Evolutionary conservation across 2,797 vertebrate genomes (phyloP).

Genomic region (Acrossocheilus fasciatus): DNA sequence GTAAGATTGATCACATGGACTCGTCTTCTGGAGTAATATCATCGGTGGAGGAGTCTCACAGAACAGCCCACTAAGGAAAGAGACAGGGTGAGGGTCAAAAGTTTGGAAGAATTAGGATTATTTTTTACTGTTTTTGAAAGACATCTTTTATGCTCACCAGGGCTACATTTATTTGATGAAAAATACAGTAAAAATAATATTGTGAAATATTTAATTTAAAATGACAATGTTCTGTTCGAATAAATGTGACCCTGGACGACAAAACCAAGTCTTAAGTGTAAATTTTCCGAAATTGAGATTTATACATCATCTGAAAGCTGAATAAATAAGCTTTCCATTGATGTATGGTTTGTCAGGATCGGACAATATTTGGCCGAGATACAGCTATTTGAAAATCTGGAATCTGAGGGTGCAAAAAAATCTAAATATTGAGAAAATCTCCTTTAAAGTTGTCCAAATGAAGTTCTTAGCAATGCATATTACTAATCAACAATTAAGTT

Average conservation of each 20-base stretch:
- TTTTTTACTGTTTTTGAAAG: not conserved
- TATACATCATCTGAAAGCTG: too few relatives aligned
- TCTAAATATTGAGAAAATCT: too few relatives aligned
- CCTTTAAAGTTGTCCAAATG: too few relatives aligned
- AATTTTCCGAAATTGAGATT: too few relatives aligned
- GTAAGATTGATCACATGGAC: constrained; percentile 92
- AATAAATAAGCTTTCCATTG: too few relatives aligned
- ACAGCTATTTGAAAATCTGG: too few relatives aligned
- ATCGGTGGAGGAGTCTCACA: constrained; percentile 95
- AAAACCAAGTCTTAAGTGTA: too few relatives aligned
- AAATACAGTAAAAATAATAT: not conserved
- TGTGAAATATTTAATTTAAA: not conserved
- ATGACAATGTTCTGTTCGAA: not conserved
- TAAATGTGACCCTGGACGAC: not conserved
- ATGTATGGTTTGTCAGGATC: too few relatives aligned
- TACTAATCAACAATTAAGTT: too few relatives aligned
- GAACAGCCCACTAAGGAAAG: constrained; percentile 83
- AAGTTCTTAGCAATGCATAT: too few relatives aligned
- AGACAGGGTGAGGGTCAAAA: constrained; percentile 37
- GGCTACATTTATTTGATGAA: not conserved
- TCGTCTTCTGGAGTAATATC: constrained; percentile 97
- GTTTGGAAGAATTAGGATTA: not conserved
- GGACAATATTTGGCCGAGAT: too few relatives aligned
- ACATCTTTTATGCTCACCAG: not conserved
- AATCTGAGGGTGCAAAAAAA: too few relatives aligned